A percentile compares a stretch with the other conserved stretches of the same genome.
phyloP scores from a whole-genome alignment of 2,888 invertebrate genomes.

The Seira ritae region DNA sequence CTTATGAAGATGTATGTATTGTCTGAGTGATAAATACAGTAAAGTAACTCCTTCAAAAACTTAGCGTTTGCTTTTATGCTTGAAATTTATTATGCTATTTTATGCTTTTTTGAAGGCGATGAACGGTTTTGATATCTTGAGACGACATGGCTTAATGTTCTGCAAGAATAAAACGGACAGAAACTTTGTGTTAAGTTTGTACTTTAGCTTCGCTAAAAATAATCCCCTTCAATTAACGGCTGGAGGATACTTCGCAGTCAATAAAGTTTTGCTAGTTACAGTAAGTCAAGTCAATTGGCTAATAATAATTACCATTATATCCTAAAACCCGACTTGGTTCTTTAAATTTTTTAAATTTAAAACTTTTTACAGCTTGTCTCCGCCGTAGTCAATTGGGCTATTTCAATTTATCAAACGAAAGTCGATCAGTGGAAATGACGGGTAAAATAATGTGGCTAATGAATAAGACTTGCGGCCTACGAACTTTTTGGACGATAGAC shows the following conservation, averaged over 20 bases:
- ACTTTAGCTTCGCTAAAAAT: slow-evolving; percentile 67
- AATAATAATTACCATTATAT: too few relatives aligned
- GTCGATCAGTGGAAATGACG: slow-evolving; percentile 67
- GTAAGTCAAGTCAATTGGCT: slow-evolving; percentile 41
- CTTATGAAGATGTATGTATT: slow-evolving; percentile 63
- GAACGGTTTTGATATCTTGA: slow-evolving; percentile 68
- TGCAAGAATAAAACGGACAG: slow-evolving; percentile 66
- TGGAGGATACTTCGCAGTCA: slow-evolving; percentile 67
- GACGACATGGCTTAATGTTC: slow-evolving; percentile 68
- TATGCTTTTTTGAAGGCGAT: too few relatives aligned
- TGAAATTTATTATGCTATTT: too few relatives aligned
- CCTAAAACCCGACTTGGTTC: too few relatives aligned
- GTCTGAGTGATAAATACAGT: too few relatives aligned
- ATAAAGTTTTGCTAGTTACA: slow-evolving; percentile 60
- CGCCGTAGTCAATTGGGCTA: slow-evolving; percentile 65
- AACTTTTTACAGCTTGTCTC: slow-evolving; percentile 50
- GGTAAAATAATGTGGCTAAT: too few relatives aligned
- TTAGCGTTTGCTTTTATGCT: too few relatives aligned
- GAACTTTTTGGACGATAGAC: too few relatives aligned
- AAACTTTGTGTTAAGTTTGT: slow-evolving; percentile 68
- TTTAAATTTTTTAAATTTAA: background rate
- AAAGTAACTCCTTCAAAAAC: too few relatives aligned
- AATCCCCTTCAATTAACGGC: slow-evolving; percentile 67
- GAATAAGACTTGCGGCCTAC: too few relatives aligned
- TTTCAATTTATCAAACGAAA: slow-evolving; percentile 68